Base-by-base conservation (phyloP, 2,888 invertebrate species). In the Leptothorax acervorum region DNA sequence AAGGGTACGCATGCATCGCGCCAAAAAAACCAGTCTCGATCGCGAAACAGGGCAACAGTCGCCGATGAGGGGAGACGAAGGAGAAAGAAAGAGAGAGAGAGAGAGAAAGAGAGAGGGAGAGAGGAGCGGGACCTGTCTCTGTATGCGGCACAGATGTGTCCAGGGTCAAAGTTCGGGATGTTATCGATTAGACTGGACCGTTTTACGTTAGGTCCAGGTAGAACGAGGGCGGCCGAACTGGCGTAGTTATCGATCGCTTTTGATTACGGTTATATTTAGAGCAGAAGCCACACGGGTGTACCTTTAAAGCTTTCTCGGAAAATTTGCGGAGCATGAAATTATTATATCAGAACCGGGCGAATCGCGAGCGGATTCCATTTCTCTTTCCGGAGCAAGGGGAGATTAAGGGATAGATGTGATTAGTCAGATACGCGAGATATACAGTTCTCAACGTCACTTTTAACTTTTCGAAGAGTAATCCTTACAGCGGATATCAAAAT, bases 171-270 rank as follows among this genome's bases (percentile, higher is more conserved):
- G 78, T 78, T 78, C 78, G 42, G 55, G 9, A n/a, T 39, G 42
- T n/a, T 78, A 78, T 78, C 78, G 78, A 78, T 78, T 70, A 53
- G 18, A 48, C 39, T 31, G 78, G 42, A 55, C 70, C 71, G 71
- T 71, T 74, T 63, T 63, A 78, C 15, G 78, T 68, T 78, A 68
- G 78, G 78, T 78, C 71, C 76, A 76, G 66, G 65, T 65, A 76
- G n/a, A 51, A 48, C 45, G 42, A 51, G 23, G 42, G 23, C 39
- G 18, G 28, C 39, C 55, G 42, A 73, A 55, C 31, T 55, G 71
- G 39, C 39, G 55, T 39, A 55, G 2, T 23, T 55, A 55, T 57
- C 55, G 55, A 55, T 23, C 39, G 39, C 55, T 4, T 39, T 55
- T 53, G 53, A 35, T 71, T 55, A 55, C 35, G 2, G 2, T 42